Evolutionary conservation across 2,888 invertebrate species (phyloP), one percentile per base, ranked within the genome.

Genomic region (Polyommatus icarus): DNA sequence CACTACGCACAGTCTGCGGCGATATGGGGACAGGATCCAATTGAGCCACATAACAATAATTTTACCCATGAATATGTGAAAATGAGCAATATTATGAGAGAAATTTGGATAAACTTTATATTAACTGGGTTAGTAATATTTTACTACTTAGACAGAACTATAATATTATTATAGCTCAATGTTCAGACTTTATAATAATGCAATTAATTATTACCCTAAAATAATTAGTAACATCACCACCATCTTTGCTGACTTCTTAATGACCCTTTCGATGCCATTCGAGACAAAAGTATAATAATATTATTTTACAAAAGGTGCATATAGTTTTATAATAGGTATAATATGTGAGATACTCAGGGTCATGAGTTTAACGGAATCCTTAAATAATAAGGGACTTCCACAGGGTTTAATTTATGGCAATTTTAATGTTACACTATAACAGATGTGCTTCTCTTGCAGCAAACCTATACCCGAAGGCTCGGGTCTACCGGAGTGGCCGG

Each of bases 71-170:
- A 85, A 29, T 84, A 81, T 18, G 78, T 79, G 46, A 80, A 82
- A 4, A 83, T 87, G 81, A 85, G 82, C 71, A 76, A 78, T 0
- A 54, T 80, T 4, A 78, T 88, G 61, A 84, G 86, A 54, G 82
- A 86, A 20, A 76, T 81, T 29, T 81, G 80, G 79, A 12, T 78
- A 20, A 80, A 78, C 29, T 76, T 76, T 32, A 32, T 73, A 32
- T 40, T 20, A 46, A 73, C 20, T 46, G 73, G 73, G 73, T 73
- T 7, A 73, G 73, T 73, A n/a, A 7, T 18, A 75, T 36, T 46
- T 71, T 4, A 54, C 54, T 18, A 4, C 15, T 36, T 36, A 36
- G 36, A 36, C 36, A 36, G 36, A 36, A 6, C 36, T 36, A 36
- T 36, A 36, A 36, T 32, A 32, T 32, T 32, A 32, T 36, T 36